Conservation (phyloP, 2,888 invertebrate genomes). For the Dryomyza anilis region DNA sequence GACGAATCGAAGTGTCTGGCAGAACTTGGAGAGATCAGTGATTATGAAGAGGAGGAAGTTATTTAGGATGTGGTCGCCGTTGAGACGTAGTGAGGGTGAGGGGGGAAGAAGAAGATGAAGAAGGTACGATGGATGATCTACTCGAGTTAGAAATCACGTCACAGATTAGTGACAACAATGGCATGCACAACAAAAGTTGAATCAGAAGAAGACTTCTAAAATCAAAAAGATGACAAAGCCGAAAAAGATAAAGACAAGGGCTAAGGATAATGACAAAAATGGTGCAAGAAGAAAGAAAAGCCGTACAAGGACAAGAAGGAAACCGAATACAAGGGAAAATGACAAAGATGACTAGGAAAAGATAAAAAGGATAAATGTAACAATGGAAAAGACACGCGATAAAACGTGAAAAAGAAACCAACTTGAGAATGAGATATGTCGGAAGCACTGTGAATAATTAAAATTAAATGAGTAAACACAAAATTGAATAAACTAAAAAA, state of each 20-base stretch:
- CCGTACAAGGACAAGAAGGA: not conserved
- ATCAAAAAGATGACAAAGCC: not conserved
- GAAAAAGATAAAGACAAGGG: not conserved
- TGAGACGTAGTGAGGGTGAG: slow-evolving; percentile 35
- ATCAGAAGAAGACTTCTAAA: not conserved
- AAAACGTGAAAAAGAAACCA: slow-evolving; percentile 32
- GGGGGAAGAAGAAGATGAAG: slow-evolving; percentile 36
- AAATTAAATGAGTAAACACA: not conserved
- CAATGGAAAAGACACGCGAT: no score
- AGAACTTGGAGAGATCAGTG: slow-evolving; percentile 47
- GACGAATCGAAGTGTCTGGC: slow-evolving; percentile 46
- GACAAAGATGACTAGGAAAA: no score
- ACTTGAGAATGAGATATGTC: slow-evolving; percentile 43
- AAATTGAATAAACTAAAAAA: not conserved
- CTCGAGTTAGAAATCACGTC: slow-evolving; percentile 35
- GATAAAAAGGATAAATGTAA: no score
- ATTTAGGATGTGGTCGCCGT: slow-evolving; percentile 30
- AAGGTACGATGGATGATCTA: slow-evolving; percentile 33
- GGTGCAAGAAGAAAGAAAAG: not conserved
- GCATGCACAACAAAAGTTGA: not conserved
- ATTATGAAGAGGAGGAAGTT: slow-evolving; percentile 47
- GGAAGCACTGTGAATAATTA: slow-evolving; percentile 38
- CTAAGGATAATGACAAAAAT: no score
- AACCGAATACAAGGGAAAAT: slow-evolving; percentile 13
- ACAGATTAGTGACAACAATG: slow-evolving; percentile 36